These are phyloP conservation scores for Mesitornis unicolor DNA, from an alignment of 2,113 vertebrate species.

Conservation along the genomic window DNA sequence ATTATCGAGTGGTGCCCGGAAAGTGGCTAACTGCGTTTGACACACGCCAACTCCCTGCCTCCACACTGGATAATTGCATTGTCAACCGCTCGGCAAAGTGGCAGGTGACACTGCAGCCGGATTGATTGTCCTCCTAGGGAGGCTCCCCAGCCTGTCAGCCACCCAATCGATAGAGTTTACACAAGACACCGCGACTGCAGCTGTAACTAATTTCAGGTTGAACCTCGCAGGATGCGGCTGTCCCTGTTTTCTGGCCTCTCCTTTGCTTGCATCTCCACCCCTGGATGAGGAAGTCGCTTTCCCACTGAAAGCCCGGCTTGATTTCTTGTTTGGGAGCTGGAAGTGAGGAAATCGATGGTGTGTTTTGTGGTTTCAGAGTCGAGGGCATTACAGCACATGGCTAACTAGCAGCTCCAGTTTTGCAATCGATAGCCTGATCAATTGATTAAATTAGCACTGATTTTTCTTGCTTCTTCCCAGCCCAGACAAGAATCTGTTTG, in stretches of 20 bases:
- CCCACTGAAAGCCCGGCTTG: not conserved
- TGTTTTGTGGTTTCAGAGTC: conserved; percentile 75
- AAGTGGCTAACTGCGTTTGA: conserved; percentile 85
- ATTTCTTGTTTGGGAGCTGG: conserved; percentile 62
- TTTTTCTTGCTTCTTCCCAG: conserved; percentile 72
- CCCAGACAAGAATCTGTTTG: conserved; percentile 74
- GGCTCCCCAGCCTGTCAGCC: conserved; percentile 81
- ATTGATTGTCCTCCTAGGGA: conserved; percentile 77
- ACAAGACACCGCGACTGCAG: conserved; percentile 82
- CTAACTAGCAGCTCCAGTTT: conserved; percentile 78
- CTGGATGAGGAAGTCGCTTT: conserved; percentile 12
- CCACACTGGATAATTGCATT: conserved; percentile 89
- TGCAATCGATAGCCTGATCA: conserved; percentile 83
- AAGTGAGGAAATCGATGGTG: conserved; percentile 72
- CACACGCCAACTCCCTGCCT: conserved; percentile 87
- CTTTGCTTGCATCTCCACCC: conserved; percentile 19
- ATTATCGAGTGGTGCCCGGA: conserved; percentile 77
- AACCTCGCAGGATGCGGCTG: conserved; percentile 66
- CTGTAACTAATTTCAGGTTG: conserved; percentile 86
- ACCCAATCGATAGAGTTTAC: conserved; percentile 85
- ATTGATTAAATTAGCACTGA: conserved; percentile 88
- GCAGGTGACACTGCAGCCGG: conserved; percentile 83
- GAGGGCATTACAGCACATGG: conserved; percentile 71
- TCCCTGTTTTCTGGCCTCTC: conserved; percentile 12
- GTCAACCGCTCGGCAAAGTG: conserved; percentile 85